phyloP scores from a whole-genome alignment of 2,888 invertebrate genomes.

The Myopa tessellatipennis region DNA sequence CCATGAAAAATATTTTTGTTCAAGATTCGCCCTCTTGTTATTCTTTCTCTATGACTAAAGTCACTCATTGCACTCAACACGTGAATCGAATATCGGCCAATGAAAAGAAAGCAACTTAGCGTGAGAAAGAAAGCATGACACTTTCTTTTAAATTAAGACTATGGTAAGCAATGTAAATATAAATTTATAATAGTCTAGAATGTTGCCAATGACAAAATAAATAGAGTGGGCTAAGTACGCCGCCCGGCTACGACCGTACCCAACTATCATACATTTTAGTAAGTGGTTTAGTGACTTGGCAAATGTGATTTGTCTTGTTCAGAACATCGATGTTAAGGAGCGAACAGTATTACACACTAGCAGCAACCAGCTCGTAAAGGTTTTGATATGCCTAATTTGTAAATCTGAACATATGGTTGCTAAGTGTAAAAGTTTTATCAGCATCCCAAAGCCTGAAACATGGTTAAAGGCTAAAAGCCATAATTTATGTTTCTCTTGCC shows the following conservation, averaged over 20 bases:
- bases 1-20: no score
- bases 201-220: slow-evolving; percentile 41
- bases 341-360: slow-evolving; percentile 6
- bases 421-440: slow-evolving; percentile 4
- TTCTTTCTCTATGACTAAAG: no score
- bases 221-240: slow-evolving; percentile 42
- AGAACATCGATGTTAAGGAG: neutral
- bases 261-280: slow-evolving; percentile 29
- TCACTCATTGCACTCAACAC: no score
- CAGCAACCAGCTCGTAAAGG: neutral
- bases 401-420: neutral
- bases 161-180: no score
- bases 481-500: no score
- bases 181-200: no score
- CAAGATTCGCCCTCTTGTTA: no score
- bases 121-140: no score
- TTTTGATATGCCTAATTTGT: neutral
- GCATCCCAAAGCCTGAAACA: neutral
- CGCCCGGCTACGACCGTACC: slow-evolving; percentile 10
- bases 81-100: no score
- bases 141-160: no score
- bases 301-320: slow-evolving; percentile 1
- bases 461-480: slow-evolving; percentile 10
- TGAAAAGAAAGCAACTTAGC: no score
- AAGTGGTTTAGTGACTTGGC: slow-evolving; percentile 25